Evolutionary conservation across 1,140 invertebrate species (phyloP).

Genomic region (Neelides sp.): DNA sequence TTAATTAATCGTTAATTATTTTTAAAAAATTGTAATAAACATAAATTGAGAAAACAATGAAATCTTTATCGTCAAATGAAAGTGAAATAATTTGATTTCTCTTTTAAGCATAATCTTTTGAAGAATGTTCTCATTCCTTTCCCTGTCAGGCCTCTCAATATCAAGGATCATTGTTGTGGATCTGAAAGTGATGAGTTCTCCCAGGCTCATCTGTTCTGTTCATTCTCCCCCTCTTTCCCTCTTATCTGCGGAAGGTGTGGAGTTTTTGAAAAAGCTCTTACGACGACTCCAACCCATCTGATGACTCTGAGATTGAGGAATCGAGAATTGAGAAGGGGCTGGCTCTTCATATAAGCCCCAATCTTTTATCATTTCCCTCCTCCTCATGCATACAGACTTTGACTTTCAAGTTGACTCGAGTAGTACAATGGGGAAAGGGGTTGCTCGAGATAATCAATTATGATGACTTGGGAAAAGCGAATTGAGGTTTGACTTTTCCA

Average conservation of each 20-base stretch:
- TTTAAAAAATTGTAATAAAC: no score
- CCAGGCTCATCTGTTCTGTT: background rate
- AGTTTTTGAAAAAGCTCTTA: conserved; percentile 1
- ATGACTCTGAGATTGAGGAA: background rate
- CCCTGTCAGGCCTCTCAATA: no score
- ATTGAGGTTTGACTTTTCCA: no score
- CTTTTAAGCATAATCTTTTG: no score
- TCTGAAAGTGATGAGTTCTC: no score
- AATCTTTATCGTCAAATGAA: no score
- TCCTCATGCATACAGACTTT: background rate
- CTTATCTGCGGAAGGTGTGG: background rate
- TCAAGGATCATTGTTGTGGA: no score
- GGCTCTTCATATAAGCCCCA: background rate
- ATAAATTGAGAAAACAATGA: no score
- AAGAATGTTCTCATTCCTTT: no score
- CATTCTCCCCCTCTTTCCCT: background rate
- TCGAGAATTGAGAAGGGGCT: background rate
- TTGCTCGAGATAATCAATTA: conserved; percentile 15
- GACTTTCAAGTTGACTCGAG: background rate
- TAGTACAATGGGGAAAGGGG: no score
- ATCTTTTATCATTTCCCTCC: background rate
- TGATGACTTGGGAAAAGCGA: conserved; percentile 3
- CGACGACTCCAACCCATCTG: background rate
- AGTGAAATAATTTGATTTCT: no score
- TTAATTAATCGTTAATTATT: no score